Evolutionary conservation across 2,113 vertebrate genomes (phyloP).

Genomic region (Leucopsar rothschildi): DNA sequence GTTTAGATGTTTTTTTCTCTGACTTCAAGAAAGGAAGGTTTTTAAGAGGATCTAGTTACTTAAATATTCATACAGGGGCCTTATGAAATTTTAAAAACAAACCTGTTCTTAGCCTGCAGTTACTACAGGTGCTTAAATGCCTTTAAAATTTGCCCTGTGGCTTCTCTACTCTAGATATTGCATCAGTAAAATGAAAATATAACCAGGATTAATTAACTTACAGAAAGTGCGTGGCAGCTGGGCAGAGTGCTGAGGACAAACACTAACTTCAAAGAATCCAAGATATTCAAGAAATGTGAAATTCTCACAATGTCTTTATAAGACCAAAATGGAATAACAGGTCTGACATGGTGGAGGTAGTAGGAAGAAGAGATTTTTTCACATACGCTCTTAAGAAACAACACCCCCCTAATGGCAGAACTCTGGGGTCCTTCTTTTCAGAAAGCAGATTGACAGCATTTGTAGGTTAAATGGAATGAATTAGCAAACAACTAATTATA

Average conservation of each 20-base stretch:
- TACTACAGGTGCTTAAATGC: neutral
- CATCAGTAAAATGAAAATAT: neutral
- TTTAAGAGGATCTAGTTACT: neutral
- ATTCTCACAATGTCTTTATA: neutral
- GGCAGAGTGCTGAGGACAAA: neutral
- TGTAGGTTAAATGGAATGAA: conserved; percentile 29
- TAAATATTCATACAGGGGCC: neutral
- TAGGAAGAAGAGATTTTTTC: neutral
- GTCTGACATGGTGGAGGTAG: neutral
- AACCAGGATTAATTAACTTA: neutral
- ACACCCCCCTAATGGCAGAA: neutral
- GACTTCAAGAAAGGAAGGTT: neutral
- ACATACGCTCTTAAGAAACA: neutral
- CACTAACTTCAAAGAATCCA: neutral
- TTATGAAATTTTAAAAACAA: neutral
- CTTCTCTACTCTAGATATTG: neutral
- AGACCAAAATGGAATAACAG: neutral
- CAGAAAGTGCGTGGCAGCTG: neutral
- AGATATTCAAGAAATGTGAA: neutral
- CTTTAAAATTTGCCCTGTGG: neutral
- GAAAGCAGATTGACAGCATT: neutral
- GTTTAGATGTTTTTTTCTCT: neutral
- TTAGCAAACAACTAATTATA: conserved; percentile 58
- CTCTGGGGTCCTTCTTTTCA: neutral
- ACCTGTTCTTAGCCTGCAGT: neutral